Percentiles rank a stretch among this genome's conserved stretches.
Evolutionary conservation across 2,113 vertebrate genomes (phyloP).

Genomic region (Malaclemys terrapin): DNA sequence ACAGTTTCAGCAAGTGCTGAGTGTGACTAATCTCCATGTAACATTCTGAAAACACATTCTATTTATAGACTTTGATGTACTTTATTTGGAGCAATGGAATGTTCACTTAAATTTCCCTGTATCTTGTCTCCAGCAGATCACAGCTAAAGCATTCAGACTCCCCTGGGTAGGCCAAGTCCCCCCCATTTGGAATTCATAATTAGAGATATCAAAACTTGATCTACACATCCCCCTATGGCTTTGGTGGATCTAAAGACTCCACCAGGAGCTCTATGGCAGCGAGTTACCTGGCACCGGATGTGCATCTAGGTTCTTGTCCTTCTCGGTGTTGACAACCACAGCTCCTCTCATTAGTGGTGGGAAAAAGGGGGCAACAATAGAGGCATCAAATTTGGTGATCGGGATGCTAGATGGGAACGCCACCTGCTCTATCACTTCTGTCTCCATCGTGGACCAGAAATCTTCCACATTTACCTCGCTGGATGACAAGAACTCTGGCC

Average conservation of each 20-base stretch:
- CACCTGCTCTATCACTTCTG: constrained; percentile 95
- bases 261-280: background rate
- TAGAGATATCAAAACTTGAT: background rate
- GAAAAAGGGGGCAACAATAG: constrained; percentile 96
- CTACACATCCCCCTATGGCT: background rate
- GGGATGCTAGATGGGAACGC: constrained; percentile 93
- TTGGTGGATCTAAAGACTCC: background rate
- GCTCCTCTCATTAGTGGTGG: constrained; percentile 93
- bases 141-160: background rate
- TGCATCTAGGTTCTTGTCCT: constrained; percentile 86
- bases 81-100: background rate
- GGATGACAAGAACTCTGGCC: constrained; percentile 90
- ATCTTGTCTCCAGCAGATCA: background rate
- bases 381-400: constrained; percentile 96
- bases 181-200: background rate
- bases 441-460: constrained; percentile 98
- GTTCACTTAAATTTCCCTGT: background rate
- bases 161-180: background rate
- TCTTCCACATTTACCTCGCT: constrained; percentile 96
- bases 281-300: constrained; percentile 80
- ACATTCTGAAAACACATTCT: background rate
- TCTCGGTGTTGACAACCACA: constrained; percentile 94
- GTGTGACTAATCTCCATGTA: background rate
- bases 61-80: background rate
- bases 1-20: background rate